Percentiles rank a stretch among this genome's conserved stretches.
Conservation (phyloP, 2,797 vertebrate genomes). For the Malacoctenus gilli region DNA sequence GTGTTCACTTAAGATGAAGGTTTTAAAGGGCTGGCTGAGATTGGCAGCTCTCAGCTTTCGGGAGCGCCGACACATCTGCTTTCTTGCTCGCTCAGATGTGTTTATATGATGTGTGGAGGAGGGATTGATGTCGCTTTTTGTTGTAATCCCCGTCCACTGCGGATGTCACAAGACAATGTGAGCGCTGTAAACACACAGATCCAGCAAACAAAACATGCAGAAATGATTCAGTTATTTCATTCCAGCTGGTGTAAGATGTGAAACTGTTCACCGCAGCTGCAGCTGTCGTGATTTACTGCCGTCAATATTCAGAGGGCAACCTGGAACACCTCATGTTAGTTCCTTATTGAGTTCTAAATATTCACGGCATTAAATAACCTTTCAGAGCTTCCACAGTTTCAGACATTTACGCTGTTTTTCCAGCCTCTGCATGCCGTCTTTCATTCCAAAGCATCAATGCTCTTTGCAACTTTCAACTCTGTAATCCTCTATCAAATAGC, state of each 20-base stretch:
- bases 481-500: constrained; percentile 80
- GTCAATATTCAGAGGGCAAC: too few relatives aligned
- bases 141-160: constrained; percentile 44
- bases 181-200: constrained; percentile 8
- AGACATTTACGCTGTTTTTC: constrained; percentile 35
- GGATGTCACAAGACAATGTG: constrained; percentile 29
- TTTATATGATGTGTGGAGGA: constrained; percentile 42
- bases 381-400: constrained; percentile 5
- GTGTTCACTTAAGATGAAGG: constrained; percentile 44
- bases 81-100: constrained; percentile 47
- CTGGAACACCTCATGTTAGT: too few relatives aligned
- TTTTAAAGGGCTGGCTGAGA: constrained; percentile 50
- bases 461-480: constrained; percentile 78
- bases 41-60: constrained; percentile 59
- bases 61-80: constrained; percentile 46
- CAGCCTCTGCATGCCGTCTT: constrained; percentile 57
- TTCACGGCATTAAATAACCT: too few relatives aligned
- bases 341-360: too few relatives aligned
- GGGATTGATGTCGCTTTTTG: constrained; percentile 55
- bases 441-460: constrained; percentile 74
- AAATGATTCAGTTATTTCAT: too few relatives aligned
- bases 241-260: too few relatives aligned
- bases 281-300: not conserved
- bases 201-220: constrained; percentile 3
- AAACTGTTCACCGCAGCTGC: not conserved